Evolutionary conservation across 2,797 vertebrate species (phyloP).

Genomic region (Pantherophis alleghaniensis): DNA sequence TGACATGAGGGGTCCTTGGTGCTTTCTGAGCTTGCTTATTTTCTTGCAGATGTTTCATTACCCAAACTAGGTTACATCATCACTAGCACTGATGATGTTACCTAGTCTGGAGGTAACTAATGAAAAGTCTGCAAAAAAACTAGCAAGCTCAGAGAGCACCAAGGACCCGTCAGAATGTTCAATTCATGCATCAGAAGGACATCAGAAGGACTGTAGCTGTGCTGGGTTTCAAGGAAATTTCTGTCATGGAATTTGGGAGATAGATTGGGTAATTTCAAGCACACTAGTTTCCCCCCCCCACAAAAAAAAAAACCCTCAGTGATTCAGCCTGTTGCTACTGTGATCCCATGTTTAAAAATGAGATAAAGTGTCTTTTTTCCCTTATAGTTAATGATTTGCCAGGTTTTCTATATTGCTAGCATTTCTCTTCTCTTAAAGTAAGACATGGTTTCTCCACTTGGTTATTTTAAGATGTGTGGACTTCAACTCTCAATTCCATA

Average conservation of each 20-base stretch:
- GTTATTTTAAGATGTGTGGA: neutral
- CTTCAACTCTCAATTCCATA: neutral
- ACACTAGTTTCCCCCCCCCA: neutral
- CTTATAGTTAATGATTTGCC: neutral
- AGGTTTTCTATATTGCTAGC: neutral
- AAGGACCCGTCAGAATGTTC: neutral
- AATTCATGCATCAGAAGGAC: conserved; percentile 10
- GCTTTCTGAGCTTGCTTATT: no score
- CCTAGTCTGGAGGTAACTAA: no score
- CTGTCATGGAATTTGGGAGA: neutral
- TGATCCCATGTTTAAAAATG: neutral
- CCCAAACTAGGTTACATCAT: no score
- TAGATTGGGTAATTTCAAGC: conserved; percentile 14
- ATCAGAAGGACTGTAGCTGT: neutral
- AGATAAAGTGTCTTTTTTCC: neutral
- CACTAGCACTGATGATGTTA: no score
- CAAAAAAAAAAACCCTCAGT: neutral
- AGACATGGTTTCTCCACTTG: neutral
- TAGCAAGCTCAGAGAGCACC: no score
- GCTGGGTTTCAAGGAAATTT: conserved; percentile 8
- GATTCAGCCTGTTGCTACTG: neutral
- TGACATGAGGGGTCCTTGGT: no score
- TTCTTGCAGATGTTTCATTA: no score
- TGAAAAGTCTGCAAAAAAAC: no score
- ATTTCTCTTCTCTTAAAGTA: neutral